Evolutionary conservation across 2,797 vertebrate species (phyloP), one percentile per base, ranked within the genome.

Genomic region (Ficedula albicollis): DNA sequence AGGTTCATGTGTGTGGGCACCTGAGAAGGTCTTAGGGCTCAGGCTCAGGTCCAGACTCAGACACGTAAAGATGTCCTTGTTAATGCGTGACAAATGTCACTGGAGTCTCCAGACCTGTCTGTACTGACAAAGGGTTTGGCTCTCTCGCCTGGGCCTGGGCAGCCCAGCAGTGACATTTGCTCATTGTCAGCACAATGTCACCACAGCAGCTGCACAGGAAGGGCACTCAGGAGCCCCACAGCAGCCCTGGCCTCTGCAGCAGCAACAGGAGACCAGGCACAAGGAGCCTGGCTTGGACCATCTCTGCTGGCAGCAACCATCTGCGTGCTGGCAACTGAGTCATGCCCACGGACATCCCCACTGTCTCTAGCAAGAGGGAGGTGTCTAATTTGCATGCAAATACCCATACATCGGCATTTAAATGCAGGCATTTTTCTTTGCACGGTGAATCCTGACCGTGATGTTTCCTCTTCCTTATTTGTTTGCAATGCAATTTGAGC

Each of bases 311-410:
- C 26, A 58, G 38, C 20, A 32, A 26, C 5, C 32, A 38, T 6
- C 9, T 51, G 8, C 39, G 32, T 49, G 32, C 27, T 89, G 54
- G 38, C 16, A 68, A 43, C 15, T 4, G 23, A 49, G 20, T 29
- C 51, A 23, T 11, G 14, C 36, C 15, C 22, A 27, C 9, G 11
- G 34, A 30, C n/a, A 46, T 11, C 9, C 5, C 10, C 22, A 15
- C 17, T 82, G 1, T 7, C 38, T 38, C 8, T 49, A 76, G 36
- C 0, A 1, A 8, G 7, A 69, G 13, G 0, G 19, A 80, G 20
- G 14, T 21, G 6, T 46, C 19, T 54, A 43, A 89, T 58, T 73
- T 51, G 1, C 6, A 64, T 54, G 21, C 2, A 62, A 73, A 34
- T 55, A 38, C 15, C 25, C 55, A 15, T 23, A 48, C 2, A 15